Base-by-base conservation (phyloP, 92 coral and sea anemone genomes). In the Ricordea florida region DNA sequence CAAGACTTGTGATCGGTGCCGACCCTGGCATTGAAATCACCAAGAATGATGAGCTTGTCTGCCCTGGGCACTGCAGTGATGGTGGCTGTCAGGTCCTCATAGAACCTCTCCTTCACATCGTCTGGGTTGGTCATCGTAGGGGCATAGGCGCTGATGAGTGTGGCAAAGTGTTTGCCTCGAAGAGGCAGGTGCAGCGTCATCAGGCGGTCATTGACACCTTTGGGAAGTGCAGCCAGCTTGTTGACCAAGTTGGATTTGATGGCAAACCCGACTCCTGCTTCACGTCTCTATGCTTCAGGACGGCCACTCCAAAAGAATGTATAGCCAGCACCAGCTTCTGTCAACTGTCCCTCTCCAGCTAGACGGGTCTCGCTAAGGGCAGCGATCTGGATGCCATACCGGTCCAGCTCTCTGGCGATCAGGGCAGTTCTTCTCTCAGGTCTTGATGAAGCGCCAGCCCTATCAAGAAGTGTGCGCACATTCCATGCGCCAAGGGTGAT, bases 41-140 rank as follows among this genome's bases (percentile, higher is more conserved):
- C 57, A 17, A 49, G 57, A 24, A 49, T 24, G 57, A 49, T 49
- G 23, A 49, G 57, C 57, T 49, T 49, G 23, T 49, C 57, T 49
- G 17, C 10, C 13, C 5, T 24, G 23, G 57, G 57, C 9, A 49
- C 57, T 17, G 57, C 17, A 17, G 26, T 49, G 17, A 49, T 49
- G 43, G 57, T 46, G 31, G 30, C 14, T 16, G 32, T 20, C 22
- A 49, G 57, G 57, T 17, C 23, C 23, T 49, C 57, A 41, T 72
- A 56, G 56, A 72, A 72, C 10, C 24, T 17, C 26, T 56, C 68
- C 36, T 72, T 72, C 18, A 36, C 17, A 3, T 22, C 37, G 1
- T 72, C 79, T 11, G 29, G 38, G 33, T 72, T 15, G 5, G 79
- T 72, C 79, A 72, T 72, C 10, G 68, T 56, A 8, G 79, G 79